Conservation (phyloP, 2,113 vertebrate species). For the Podarcis cretensis region DNA sequence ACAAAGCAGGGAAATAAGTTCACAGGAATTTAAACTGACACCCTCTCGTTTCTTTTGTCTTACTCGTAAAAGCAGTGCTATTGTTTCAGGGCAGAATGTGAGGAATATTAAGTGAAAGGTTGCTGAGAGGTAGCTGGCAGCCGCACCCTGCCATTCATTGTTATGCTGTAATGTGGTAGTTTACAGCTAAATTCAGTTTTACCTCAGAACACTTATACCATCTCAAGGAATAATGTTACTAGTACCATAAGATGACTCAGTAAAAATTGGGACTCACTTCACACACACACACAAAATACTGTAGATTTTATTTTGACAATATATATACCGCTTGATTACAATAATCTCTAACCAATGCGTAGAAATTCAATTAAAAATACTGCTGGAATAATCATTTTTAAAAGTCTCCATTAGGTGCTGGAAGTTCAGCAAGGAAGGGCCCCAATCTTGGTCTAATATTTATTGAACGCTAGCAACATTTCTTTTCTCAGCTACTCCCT, state of each 20-base stretch:
- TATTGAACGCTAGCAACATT: not conserved
- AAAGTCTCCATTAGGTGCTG: too few species aligned
- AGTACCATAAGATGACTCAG: not conserved
- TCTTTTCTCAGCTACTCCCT: not conserved
- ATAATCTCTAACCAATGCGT: too few species aligned
- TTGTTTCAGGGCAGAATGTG: constrained; percentile 47
- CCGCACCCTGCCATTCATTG: constrained; percentile 27
- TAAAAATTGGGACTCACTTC: not conserved
- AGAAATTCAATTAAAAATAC: too few species aligned
- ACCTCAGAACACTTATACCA: too few species aligned
- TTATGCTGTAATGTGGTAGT: constrained; percentile 3
- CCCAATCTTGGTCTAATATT: not conserved
- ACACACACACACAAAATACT: not conserved
- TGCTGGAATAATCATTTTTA: too few species aligned
- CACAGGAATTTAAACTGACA: constrained; percentile 62
- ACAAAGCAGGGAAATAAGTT: constrained; percentile 49
- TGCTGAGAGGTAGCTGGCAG: constrained; percentile 43
- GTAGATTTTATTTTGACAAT: not conserved
- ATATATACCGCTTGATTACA: too few species aligned
- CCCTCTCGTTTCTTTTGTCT: constrained; percentile 54
- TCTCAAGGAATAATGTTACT: not conserved
- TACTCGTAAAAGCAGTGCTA: constrained; percentile 6
- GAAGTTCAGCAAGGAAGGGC: too few species aligned
- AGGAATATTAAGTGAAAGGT: constrained; percentile 52
- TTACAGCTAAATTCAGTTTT: constrained; percentile 16